Percentiles rank a stretch among this genome's conserved stretches.
phyloP scores from a whole-genome alignment of 2,113 vertebrate species.

The Acanthochromis polyacanthus region DNA sequence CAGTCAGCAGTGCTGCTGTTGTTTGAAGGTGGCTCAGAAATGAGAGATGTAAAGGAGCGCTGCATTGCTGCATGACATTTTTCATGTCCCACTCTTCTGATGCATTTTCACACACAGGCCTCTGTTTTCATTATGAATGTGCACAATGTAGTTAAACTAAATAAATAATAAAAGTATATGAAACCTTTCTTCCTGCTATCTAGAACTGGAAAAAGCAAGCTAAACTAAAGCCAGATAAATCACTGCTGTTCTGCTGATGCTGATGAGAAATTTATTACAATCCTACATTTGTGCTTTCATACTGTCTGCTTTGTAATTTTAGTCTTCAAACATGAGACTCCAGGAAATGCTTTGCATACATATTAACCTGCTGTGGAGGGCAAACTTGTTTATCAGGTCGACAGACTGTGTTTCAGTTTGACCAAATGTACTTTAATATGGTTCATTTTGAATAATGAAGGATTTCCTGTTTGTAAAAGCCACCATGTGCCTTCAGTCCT shows the following conservation, averaged over 20 bases:
- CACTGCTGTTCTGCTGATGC: background rate
- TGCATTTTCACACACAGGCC: slow-evolving; percentile 41
- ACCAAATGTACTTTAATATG: background rate
- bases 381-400: background rate
- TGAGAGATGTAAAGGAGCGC: slow-evolving; percentile 62
- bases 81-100: slow-evolving; percentile 45
- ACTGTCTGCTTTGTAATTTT: background rate
- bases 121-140: slow-evolving; percentile 13
- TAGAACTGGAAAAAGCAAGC: background rate
- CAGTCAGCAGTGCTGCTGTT: slow-evolving; percentile 73
- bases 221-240: slow-evolving; percentile 1
- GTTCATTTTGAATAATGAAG: slow-evolving; percentile 13
- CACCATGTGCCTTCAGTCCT: background rate
- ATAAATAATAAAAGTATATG: slow-evolving; percentile 22
- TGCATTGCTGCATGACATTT: slow-evolving; percentile 40
- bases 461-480: slow-evolving; percentile 29
- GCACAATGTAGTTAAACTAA: slow-evolving; percentile 24
- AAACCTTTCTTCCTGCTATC: slow-evolving; percentile 7
- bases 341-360: background rate
- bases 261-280: slow-evolving; percentile 1
- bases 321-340: slow-evolving; percentile 3
- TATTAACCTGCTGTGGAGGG: background rate
- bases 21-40: slow-evolving; percentile 73
- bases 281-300: slow-evolving; percentile 4
- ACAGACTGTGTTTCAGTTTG: slow-evolving; percentile 6